These are phyloP conservation scores for Coregonus clupeaformis DNA, from an alignment of 2,113 vertebrate species.

Conservation along the genomic window DNA sequence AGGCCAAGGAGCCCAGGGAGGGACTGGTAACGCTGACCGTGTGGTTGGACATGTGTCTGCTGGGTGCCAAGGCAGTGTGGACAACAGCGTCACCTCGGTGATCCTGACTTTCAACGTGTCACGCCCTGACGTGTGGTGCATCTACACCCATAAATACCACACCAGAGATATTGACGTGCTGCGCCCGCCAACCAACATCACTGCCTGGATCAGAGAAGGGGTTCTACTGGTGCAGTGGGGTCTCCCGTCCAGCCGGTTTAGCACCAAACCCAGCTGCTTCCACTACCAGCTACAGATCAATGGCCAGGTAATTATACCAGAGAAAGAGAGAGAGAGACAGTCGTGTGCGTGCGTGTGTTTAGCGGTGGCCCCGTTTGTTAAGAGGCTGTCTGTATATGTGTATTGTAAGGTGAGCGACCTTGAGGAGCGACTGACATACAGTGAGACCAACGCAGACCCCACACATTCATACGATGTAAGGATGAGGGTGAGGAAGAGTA, in stretches of 20 bases:
- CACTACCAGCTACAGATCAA: conserved; percentile 47
- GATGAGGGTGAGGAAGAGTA: not conserved
- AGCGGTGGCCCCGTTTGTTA: too few relatives aligned
- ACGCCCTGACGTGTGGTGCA: not conserved
- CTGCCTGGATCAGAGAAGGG: conserved; percentile 25
- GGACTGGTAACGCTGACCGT: not conserved
- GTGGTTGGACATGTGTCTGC: too few relatives aligned
- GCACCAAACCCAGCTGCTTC: not conserved
- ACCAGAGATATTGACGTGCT: conserved; percentile 34
- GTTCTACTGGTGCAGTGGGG: conserved; percentile 46
- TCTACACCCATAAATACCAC: not conserved
- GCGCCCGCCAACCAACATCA: conserved; percentile 40
- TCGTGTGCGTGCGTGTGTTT: too few relatives aligned
- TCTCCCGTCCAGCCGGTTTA: rapidly evolving
- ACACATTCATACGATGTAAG: conserved; percentile 32
- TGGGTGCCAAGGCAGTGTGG: not conserved
- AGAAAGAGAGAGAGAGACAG: not conserved
- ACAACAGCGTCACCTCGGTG: not conserved
- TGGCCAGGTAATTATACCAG: conserved; percentile 35
- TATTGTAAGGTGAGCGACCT: not conserved
- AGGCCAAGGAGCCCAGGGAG: not conserved
- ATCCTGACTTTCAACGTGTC: not conserved
- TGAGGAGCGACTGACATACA: rapidly evolving
- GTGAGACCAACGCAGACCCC: conserved; percentile 26
- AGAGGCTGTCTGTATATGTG: not conserved